Evolutionary conservation across 1,140 invertebrate species (phyloP), one percentile per base, ranked within the genome.

Genomic region (Brachionus rubens): DNA sequence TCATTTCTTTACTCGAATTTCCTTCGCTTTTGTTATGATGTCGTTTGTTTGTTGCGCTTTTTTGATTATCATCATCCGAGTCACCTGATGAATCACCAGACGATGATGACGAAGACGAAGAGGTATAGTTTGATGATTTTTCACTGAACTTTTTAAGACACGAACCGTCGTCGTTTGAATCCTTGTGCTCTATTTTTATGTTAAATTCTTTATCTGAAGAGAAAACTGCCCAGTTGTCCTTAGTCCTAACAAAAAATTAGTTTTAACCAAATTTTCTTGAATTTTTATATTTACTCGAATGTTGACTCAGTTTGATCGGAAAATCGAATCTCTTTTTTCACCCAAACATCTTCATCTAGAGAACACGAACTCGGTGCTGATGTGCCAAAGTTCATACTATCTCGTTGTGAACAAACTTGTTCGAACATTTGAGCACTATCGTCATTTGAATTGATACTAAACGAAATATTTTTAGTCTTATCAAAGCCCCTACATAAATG

Each of bases 381-480:
- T 19, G 40, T 65, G 14, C 36, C 33, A 41, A 65, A 65, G 24
- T 65, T 65, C 59, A 65, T 65, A 14, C 24, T 65, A 43, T 65
- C 59, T 65, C 59, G 41, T 43, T 65, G 59, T 26, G 21, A 24
- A 43, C 59, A 65, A 21, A 65, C 59, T 65, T 65, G 59, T n/a
- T 65, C 59, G 30, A 65, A 65, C 40, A 65, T 65, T 65, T 65
- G 59, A 0, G 59, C 59, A 41, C 21, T 28, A 6, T 65, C 59
- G 24, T 65, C 59, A 65, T 43, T 65, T 21, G 59, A 65, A 19
- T 65, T 36, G 19, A 65, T 43, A 21, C 36, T 43, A 65, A 65
- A 65, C 19, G 59, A 65, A 65, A 65, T 65, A 43, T 36, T 41
- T 65, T 65, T 65, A 65, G 59, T 24, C 30, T 65, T 65, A 65